A percentile compares a stretch with the other conserved stretches of the same genome.
Evolutionary conservation across 2,113 vertebrate species (phyloP).

Genomic region (Alexandromys fortis): DNA sequence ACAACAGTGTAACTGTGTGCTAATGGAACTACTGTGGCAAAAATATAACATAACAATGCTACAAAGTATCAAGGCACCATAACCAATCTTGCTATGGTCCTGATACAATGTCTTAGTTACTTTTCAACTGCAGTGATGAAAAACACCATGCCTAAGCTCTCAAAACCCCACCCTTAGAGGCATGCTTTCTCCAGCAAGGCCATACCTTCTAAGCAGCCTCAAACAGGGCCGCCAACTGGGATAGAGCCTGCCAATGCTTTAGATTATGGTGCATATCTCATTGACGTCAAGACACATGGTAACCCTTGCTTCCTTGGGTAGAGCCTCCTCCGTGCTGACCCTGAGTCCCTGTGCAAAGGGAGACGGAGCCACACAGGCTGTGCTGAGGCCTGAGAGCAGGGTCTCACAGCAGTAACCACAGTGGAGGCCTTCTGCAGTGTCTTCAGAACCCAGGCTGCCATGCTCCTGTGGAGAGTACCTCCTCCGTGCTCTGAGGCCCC

Average conservation of each 20-base stretch:
- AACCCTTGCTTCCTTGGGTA: not conserved
- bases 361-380: not conserved
- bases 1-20: not conserved
- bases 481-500: not conserved
- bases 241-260: not conserved
- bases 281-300: not conserved
- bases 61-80: not conserved
- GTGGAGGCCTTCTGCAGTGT: too few species aligned
- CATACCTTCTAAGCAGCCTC: not conserved
- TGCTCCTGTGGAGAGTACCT: not conserved
- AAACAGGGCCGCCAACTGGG: too few species aligned
- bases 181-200: not conserved
- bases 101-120: not conserved
- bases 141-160: not conserved
- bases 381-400: not conserved
- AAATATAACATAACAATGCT: too few species aligned
- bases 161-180: not conserved
- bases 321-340: accelerated
- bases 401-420: not conserved
- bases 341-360: not conserved
- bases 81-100: accelerated
- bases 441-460: accelerated
- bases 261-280: not conserved
- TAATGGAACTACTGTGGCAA: not conserved
- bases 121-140: too few species aligned